Evolutionary conservation across 2,113 vertebrate species (phyloP), one percentile per base, ranked within the genome.

Genomic region (Cryptomyrus ogoouensis): DNA sequence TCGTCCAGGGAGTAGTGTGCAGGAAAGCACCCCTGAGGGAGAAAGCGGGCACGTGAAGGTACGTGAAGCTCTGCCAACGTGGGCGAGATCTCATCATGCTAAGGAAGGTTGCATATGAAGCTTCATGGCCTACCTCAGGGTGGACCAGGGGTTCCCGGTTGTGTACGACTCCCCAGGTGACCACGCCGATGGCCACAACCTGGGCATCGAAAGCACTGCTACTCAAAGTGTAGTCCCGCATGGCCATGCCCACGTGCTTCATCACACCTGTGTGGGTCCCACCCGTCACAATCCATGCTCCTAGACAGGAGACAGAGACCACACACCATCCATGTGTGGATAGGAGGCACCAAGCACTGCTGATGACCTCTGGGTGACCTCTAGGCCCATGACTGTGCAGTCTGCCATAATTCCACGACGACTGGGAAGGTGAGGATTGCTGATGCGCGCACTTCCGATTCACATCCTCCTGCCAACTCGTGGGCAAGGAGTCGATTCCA

Each of bases 221-320:
- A 91, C 97, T 98, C 91, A 98, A 94, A 47, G 95, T 91, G 89
- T 96, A 96, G 93, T 97, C 97, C 27, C 96, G 92, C 91, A 99
- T 97, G 0, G 98, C 98, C 94, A 97, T 95, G 0, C 98, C 98
- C 62, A 99, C 98, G 58, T 99, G 97, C 89, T 98, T 99, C 98
- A 99, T 99, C 91, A 99, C 98, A 0, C 98, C 98, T 0, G 97
- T 0, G 19, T 99, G 96, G 86, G 98, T 97, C 0, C 98, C 98
- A 0, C 98, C 98, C 0, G 98, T 99, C 93, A 99, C 96, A 91
- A 99, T 98, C 98, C 98, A 99, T 0, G 98, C 98, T 24, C 98
- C 98, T 99, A 94, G 0, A 9, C 21, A 77, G 42, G 88, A 89
- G 89, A 92, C 24, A 92, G 17, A 52, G 8, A 35, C 62, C 15